Evolutionary conservation across 2,888 invertebrate genomes (phyloP).

Genomic region (Dicyrtoma fusca): DNA sequence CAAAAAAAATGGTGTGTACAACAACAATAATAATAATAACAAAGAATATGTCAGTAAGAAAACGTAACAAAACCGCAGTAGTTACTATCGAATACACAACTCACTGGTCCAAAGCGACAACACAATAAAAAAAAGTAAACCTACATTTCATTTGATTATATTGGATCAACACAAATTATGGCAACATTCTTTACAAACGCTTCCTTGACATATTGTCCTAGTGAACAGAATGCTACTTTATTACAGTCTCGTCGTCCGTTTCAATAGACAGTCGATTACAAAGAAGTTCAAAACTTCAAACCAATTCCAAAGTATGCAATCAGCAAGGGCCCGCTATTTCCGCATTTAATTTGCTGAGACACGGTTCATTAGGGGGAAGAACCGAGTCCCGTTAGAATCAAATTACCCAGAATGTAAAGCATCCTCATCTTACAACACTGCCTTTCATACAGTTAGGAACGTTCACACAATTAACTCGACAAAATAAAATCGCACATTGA

Average conservation of each 20-base stretch:
- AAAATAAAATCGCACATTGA: background rate
- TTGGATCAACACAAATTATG: conserved; percentile 5
- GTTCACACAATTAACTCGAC: conserved; percentile 3
- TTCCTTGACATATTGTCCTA: conserved; percentile 34
- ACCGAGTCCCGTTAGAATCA: conserved; percentile 45
- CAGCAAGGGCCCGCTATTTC: conserved; percentile 39
- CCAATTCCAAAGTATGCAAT: conserved; percentile 21
- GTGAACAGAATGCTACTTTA: background rate
- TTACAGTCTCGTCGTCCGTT: background rate
- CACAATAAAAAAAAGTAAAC: background rate
- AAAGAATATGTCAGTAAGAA: background rate
- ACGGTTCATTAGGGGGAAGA: conserved; percentile 42
- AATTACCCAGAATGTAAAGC: conserved; percentile 41
- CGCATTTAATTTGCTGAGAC: conserved; percentile 45
- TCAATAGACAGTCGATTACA: background rate
- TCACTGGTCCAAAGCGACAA: too few species aligned
- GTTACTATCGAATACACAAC: background rate
- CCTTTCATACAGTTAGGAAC: background rate
- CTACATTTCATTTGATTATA: conserved; percentile 3
- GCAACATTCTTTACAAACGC: background rate
- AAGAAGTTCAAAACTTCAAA: conserved; percentile 23
- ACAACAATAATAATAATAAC: too few species aligned
- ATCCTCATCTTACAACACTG: conserved; percentile 9
- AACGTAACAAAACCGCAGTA: conserved; percentile 2
- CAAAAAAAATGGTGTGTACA: conserved; percentile 5